Base-by-base conservation (phyloP, 2,113 vertebrate genomes). In the Chamaea fasciata region DNA sequence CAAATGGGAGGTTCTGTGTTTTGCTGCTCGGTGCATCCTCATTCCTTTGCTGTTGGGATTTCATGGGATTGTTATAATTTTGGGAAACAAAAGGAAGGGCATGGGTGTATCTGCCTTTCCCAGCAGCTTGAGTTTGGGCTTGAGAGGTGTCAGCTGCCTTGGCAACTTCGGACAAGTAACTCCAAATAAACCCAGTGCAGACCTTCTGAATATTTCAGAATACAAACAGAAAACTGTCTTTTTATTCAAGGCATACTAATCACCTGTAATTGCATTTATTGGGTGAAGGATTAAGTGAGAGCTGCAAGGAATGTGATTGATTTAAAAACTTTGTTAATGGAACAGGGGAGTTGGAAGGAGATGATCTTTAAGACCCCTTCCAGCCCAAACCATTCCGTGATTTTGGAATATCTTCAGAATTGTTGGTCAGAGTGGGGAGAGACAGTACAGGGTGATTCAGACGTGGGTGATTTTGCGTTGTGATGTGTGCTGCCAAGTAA, bases 1-100 rank as follows among this genome's bases (percentile, higher is more conserved):
- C 19, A 77, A 56, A 44, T 26, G 16, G 71, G 37, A 10, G 10
- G 16, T 50, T 92, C 17, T 70, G 0, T 1, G 6, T 57, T 65
- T 69, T 68, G 47, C 46, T 64, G 18, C n/a, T 75, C 31, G 8
- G 22, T 2, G 0, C 2, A 1, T 33, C 18, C 11, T 79, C 0
- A 0, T 69, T 73, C 18, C 53, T 83, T 69, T 1, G 2, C 57
- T 73, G 23, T 15, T 28, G 46, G 23, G 13, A 33, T 76, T 83
- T 88, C 3, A 3, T 46, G 42, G 24, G 15, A 50, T 70, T 30
- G 17, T 70, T 67, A 7, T 7, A 33, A 2, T 46, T 60, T 5
- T 9, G 15, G 49, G 44, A 47, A 37, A 31, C 35, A 49, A 67
- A 35, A 41, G 44, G 15, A 59, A 63, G 55, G 27, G 35, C 7